A percentile compares a stretch with the other conserved stretches of the same genome.
Conservation (phyloP, 2,113 vertebrate species). For the Machaerirhynchus nigripectus region DNA sequence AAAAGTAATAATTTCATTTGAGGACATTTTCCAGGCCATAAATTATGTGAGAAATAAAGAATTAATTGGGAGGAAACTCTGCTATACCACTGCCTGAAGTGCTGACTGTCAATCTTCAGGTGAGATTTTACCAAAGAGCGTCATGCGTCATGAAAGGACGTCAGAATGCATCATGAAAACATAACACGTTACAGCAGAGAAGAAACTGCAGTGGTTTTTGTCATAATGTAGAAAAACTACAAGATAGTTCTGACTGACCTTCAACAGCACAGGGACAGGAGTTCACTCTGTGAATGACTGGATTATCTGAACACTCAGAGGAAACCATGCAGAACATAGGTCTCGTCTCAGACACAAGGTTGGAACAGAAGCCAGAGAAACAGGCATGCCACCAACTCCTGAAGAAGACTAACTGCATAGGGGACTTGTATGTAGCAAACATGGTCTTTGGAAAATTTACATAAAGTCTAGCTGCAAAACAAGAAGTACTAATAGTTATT, state of each 20-base stretch:
- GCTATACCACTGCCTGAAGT: neutral
- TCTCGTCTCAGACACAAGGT: rapidly evolving
- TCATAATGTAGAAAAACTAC: neutral
- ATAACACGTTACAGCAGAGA: neutral
- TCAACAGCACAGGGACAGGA: neutral
- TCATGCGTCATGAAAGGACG: too few relatives aligned
- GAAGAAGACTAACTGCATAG: neutral
- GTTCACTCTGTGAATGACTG: neutral
- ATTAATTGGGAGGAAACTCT: neutral
- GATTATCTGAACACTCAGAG: neutral
- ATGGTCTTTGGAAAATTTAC: neutral
- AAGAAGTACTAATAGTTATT: neutral
- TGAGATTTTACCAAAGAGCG: neutral
- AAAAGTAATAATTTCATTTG: neutral
- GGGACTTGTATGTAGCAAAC: neutral
- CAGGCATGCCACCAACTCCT: neutral
- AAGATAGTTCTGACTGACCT: neutral
- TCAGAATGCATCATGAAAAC: neutral
- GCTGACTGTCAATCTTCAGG: neutral
- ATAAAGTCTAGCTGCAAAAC: neutral
- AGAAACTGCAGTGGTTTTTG: neutral
- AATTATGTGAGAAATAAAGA: neutral
- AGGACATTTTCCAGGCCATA: neutral
- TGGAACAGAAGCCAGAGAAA: neutral
- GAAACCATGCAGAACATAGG: rapidly evolving